These are phyloP conservation scores for Coluber constrictor DNA, from an alignment of 2,797 vertebrate species.

Conservation along the genomic window DNA sequence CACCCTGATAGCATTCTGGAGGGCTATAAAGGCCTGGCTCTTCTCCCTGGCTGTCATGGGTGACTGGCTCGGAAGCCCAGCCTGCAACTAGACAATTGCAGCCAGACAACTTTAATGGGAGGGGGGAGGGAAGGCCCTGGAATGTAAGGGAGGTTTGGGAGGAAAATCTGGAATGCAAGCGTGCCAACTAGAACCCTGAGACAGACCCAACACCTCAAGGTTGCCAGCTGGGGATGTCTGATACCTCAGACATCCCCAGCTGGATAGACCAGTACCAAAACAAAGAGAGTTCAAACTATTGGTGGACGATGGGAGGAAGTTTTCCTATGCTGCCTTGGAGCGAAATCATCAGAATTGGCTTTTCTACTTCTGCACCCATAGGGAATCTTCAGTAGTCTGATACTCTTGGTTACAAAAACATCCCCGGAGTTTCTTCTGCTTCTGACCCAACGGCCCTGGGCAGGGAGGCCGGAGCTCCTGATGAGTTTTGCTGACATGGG, in stretches of 20 bases:
- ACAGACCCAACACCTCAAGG: neutral
- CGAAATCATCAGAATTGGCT: neutral
- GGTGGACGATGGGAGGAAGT: neutral
- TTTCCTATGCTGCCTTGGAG: neutral
- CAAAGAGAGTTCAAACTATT: neutral
- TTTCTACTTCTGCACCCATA: neutral
- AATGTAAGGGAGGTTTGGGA: neutral
- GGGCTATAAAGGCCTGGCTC: neutral
- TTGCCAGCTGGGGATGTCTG: neutral
- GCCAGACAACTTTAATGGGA: neutral
- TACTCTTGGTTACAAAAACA: neutral
- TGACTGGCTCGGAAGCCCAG: neutral
- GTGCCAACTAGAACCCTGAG: neutral
- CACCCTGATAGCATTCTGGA: neutral
- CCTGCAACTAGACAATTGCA: neutral
- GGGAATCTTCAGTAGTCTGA: neutral
- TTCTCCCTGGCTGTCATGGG: neutral
- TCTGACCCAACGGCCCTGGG: accelerated
- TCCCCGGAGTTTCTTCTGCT: neutral
- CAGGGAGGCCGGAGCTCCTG: neutral
- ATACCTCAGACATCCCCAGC: too few relatives aligned
- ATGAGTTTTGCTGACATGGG: neutral
- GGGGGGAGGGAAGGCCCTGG: neutral
- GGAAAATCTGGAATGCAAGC: neutral
- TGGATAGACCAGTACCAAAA: neutral